Evolutionary conservation across 1,140 invertebrate species (phyloP), one percentile per base, ranked within the genome.

Genomic region (Cydia fagiglandana): DNA sequence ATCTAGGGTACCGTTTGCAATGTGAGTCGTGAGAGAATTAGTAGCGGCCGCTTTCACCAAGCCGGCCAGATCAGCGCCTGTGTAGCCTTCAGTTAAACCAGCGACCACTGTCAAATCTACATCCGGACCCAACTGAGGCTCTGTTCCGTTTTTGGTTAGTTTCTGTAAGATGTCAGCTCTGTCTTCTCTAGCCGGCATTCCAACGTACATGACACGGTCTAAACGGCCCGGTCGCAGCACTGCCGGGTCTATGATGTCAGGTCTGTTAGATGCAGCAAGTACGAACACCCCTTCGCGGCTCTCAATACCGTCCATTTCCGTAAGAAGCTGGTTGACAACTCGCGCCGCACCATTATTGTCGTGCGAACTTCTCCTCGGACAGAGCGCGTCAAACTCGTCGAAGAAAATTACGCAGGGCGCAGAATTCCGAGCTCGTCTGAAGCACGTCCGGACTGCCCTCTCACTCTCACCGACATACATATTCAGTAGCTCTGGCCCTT

Each of bases 401-500:
- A 99, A 99, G 93, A 99, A 99, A 87, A 99, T 99, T 13, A 99
- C 98, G 93, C 99, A 99, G 0, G 99, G 99, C 0, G 97, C 95
- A 0, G 98, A 99, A 92, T 99, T 99, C 64, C 97, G 93, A 0
- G 99, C 99, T 79, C 98, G 94, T 86, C 97, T 95, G 88, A 99
- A 99, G 84, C 98, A 97, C 28, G 98, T 96, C 50, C 99, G 94
- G 0, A 99, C 98, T 4, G 98, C 98, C 84, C 97, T 95, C 93
- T 99, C 99, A 94, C 98, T 99, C 93, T 99, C 99, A 79, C 99
- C 99, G 45, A 99, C 98, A 93, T 99, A 99, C 97, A 99, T 99
- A 85, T 98, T 99, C 28, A 99, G 93, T 30, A 99, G 91, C 93
- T 99, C 98, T 10, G 98, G 98, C 13, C 98, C 99, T 93, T 99